A percentile compares a stretch with the other conserved stretches of the same genome.
Evolutionary conservation across 1,140 invertebrate species (phyloP).

Genomic region (Listronotus bonariensis): DNA sequence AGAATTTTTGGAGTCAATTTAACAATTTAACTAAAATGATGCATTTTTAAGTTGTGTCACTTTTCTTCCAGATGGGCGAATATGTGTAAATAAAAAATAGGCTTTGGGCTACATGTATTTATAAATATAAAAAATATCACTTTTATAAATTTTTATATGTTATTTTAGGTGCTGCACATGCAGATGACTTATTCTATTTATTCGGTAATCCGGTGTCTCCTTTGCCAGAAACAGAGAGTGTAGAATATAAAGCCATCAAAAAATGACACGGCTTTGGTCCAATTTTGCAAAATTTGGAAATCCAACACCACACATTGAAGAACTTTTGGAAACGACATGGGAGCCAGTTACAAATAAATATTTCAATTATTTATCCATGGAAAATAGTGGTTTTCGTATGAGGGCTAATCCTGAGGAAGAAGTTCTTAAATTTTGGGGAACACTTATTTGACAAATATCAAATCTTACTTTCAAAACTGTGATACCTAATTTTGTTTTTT

Average conservation of each 20-base stretch:
- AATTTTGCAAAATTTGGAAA: constrained; percentile 61
- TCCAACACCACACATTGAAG: constrained; percentile 50
- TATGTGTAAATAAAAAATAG: too few relatives aligned
- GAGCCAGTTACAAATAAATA: constrained; percentile 57
- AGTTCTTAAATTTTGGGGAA: constrained; percentile 43
- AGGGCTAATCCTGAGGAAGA: constrained; percentile 35
- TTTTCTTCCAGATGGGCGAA: too few relatives aligned
- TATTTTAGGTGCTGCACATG: constrained; percentile 54
- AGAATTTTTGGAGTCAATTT: too few relatives aligned
- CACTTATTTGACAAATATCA: constrained; percentile 32
- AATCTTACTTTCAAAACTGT: constrained; percentile 20
- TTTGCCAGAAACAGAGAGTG: constrained; percentile 46
- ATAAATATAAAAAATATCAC: too few relatives aligned
- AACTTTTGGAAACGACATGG: constrained; percentile 56
- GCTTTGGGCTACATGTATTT: too few relatives aligned
- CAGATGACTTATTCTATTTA: constrained; percentile 67
- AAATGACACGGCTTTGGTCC: constrained; percentile 61
- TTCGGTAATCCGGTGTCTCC: constrained; percentile 59
- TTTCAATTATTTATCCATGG: constrained; percentile 54
- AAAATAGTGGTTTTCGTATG: constrained; percentile 34
- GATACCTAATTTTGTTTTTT: constrained; percentile 2
- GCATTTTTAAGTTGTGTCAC: too few relatives aligned
- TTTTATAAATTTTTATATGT: too few relatives aligned
- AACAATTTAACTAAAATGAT: too few relatives aligned
- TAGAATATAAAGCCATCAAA: constrained; percentile 52